A percentile compares a stretch with the other conserved stretches of the same genome.
Evolutionary conservation across 1,140 invertebrate species (phyloP).

Genomic region (Agrilus planipennis): DNA sequence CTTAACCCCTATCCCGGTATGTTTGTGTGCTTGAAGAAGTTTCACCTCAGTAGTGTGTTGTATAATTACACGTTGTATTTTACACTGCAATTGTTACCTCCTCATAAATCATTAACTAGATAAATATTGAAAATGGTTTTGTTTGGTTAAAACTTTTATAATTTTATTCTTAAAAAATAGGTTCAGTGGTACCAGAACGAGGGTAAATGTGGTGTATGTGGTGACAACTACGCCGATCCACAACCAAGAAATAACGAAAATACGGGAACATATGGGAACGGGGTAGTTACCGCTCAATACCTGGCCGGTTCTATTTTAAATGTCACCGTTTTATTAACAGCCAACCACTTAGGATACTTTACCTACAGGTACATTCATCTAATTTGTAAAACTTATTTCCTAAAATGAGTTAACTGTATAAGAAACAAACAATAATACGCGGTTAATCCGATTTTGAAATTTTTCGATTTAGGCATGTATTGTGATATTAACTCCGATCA

Average conservation of each 20-base stretch:
- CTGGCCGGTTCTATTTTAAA: conserved; percentile 29
- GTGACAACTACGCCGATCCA: conserved; percentile 38
- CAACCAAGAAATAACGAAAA: conserved; percentile 49
- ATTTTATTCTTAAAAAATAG: neutral
- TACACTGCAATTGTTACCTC: no score
- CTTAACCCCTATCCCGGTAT: no score
- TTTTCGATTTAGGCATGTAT: conserved; percentile 2
- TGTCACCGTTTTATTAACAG: conserved; percentile 37
- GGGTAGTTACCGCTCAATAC: conserved; percentile 39
- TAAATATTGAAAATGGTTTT: no score
- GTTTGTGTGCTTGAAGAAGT: no score
- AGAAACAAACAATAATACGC: neutral
- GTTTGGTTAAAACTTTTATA: no score
- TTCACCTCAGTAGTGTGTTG: no score
- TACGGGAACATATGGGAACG: conserved; percentile 45
- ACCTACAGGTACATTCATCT: conserved; percentile 34
- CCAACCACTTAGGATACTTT: conserved; percentile 44
- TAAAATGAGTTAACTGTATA: neutral
- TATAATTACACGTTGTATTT: no score
- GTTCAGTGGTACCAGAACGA: conserved; percentile 26
- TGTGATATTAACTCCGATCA: neutral
- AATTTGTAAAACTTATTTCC: neutral
- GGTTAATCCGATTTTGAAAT: neutral
- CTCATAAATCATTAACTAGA: no score
- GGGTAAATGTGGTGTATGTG: conserved; percentile 47